Percentiles rank a stretch among this genome's conserved stretches.
Evolutionary conservation across 2,113 vertebrate genomes (phyloP).

Genomic region (Rafetus swinhoei): DNA sequence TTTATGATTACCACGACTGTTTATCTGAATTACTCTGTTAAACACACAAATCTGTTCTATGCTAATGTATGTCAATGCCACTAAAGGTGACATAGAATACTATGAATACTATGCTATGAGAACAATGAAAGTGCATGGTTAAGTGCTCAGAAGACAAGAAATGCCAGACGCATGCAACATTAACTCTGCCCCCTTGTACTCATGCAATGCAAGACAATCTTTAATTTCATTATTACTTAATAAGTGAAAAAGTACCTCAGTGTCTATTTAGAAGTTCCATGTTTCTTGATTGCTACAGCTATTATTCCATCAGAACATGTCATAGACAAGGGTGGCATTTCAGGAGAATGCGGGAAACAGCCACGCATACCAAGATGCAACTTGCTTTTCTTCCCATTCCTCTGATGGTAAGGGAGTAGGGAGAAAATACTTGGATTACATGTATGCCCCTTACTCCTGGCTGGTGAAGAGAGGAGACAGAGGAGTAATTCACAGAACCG

Average conservation of each 20-base stretch:
- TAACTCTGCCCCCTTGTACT: not conserved
- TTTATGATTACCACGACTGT: conserved; percentile 35
- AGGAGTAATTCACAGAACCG: too few relatives aligned
- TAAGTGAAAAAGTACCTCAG: not conserved
- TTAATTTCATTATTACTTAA: not conserved
- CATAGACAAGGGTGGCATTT: not conserved
- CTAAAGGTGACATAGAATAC: not conserved
- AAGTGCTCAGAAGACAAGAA: conserved; percentile 23
- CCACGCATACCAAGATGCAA: too few relatives aligned
- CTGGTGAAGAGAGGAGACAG: too few relatives aligned
- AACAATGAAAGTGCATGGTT: not conserved
- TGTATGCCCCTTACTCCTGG: too few relatives aligned
- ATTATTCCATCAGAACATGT: not conserved
- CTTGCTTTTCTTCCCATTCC: too few relatives aligned
- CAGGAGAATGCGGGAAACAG: too few relatives aligned
- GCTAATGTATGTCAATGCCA: not conserved
- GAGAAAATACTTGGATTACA: too few relatives aligned
- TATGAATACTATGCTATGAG: not conserved
- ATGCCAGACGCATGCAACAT: not conserved
- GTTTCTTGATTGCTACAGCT: not conserved
- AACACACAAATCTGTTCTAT: not conserved
- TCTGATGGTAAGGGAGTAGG: too few relatives aligned
- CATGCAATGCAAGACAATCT: not conserved
- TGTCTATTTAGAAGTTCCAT: not conserved
- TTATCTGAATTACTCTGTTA: conserved; percentile 6